Conservation (phyloP, 2,888 invertebrate genomes). For the Drosophila koepferae region DNA sequence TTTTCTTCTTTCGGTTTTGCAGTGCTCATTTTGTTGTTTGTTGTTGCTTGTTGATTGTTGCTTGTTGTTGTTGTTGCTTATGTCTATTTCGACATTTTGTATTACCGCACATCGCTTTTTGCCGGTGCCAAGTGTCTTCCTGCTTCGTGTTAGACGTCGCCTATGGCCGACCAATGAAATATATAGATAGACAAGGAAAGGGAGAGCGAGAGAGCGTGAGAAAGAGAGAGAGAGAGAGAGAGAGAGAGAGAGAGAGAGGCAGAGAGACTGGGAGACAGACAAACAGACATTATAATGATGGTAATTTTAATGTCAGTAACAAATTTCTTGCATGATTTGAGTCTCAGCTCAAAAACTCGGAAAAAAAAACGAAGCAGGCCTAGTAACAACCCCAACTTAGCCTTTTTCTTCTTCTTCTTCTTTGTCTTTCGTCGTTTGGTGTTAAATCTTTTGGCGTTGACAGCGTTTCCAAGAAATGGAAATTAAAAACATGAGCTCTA, state of each 20-base stretch:
- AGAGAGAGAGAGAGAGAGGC: slow-evolving; percentile 1
- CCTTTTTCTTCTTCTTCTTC: neutral
- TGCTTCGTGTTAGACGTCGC: slow-evolving; percentile 62
- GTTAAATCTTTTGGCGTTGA: slow-evolving; percentile 63
- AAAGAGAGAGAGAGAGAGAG: neutral
- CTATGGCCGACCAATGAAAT: slow-evolving; percentile 9
- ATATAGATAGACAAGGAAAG: neutral
- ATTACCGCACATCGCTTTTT: slow-evolving; percentile 73
- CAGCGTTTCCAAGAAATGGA: slow-evolving; percentile 68
- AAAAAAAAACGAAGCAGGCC: neutral
- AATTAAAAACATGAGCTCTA: slow-evolving; percentile 49
- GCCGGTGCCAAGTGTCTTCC: slow-evolving; percentile 57
- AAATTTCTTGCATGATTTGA: slow-evolving; percentile 81
- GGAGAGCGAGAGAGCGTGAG: neutral
- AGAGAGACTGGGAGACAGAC: slow-evolving; percentile 9
- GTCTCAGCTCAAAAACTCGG: slow-evolving; percentile 4
- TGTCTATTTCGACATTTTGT: slow-evolving; percentile 76
- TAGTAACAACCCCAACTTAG: slow-evolving; percentile 14
- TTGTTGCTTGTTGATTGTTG: slow-evolving; percentile 21
- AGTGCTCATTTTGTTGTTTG: slow-evolving; percentile 21
- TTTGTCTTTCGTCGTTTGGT: slow-evolving; percentile 35
- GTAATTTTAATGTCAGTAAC: slow-evolving; percentile 81
- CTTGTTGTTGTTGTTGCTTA: slow-evolving; percentile 28
- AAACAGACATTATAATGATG: slow-evolving; percentile 75
- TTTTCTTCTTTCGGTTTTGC: slow-evolving; percentile 45